Conservation (phyloP, 2,797 vertebrate genomes). For the Hybognathus amarus region DNA sequence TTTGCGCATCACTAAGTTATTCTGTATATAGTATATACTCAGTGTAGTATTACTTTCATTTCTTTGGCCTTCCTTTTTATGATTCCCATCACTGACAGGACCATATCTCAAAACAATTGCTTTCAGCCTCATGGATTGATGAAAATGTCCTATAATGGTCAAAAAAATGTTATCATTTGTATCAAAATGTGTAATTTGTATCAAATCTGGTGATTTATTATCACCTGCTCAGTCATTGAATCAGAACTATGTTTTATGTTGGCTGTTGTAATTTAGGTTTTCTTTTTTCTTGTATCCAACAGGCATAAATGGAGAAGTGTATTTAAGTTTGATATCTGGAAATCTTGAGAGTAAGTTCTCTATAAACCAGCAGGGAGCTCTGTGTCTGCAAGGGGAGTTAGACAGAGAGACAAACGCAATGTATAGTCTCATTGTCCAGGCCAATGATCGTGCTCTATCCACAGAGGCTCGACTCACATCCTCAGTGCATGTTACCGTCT, state of each 20-base stretch:
- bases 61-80: slow-evolving; percentile 59
- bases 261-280: slow-evolving; percentile 13
- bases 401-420: slow-evolving; percentile 73
- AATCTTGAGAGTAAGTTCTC: slow-evolving; percentile 68
- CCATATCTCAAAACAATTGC: neutral
- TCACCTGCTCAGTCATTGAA: neutral
- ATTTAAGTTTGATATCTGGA: slow-evolving; percentile 65
- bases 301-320: slow-evolving; percentile 73
- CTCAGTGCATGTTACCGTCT: slow-evolving; percentile 65
- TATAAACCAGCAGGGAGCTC: slow-evolving; percentile 63
- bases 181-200: too few species aligned
- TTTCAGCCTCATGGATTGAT: neutral
- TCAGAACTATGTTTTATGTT: neutral
- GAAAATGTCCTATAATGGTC: neutral
- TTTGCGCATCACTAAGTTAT: neutral
- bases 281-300: slow-evolving; percentile 46
- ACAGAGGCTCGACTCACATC: slow-evolving; percentile 67
- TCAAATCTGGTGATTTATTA: neutral
- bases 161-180: too few species aligned
- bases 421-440: slow-evolving; percentile 75
- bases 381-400: slow-evolving; percentile 72
- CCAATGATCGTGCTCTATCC: slow-evolving; percentile 69
- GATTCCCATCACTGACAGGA: slow-evolving; percentile 70
- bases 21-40: neutral
- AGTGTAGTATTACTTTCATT: slow-evolving; percentile 23